These are phyloP conservation scores for Acronicta alni DNA, from an alignment of 2,888 invertebrate species.

Conservation along the genomic window DNA sequence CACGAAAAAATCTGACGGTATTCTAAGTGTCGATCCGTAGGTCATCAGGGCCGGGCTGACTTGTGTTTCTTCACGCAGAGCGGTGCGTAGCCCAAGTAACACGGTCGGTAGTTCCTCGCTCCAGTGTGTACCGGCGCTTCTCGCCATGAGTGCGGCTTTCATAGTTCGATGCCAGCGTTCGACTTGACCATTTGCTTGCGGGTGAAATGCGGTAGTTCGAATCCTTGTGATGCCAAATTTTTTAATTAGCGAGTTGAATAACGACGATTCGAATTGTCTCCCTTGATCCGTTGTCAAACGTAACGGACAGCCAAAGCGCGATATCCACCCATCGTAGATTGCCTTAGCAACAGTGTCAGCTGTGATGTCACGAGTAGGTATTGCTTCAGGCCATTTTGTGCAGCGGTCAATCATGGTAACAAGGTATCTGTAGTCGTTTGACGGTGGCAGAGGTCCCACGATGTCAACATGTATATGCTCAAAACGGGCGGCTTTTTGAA, in stretches of 20 bases:
- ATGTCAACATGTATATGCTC: constrained; percentile 16
- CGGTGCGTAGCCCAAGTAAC: neutral
- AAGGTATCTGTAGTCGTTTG: constrained; percentile 13
- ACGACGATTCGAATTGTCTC: too few species aligned
- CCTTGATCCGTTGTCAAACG: neutral
- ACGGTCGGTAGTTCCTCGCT: neutral
- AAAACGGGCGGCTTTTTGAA: neutral
- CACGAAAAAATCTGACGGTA: too few species aligned
- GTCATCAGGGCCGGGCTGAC: too few species aligned
- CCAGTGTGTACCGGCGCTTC: too few species aligned
- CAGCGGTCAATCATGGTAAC: constrained; percentile 18
- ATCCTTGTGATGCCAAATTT: constrained; percentile 4
- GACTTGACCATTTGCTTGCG: constrained; percentile 9
- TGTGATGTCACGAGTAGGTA: constrained; percentile 4
- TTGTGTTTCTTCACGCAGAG: neutral
- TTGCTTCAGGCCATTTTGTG: constrained; percentile 17
- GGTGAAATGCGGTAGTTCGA: neutral
- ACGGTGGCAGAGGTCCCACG: constrained; percentile 9
- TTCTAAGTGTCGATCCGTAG: too few species aligned
- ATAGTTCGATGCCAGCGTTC: constrained; percentile 6
- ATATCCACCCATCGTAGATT: constrained; percentile 9
- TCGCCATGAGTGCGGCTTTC: too few species aligned
- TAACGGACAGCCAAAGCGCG: constrained; percentile 13
- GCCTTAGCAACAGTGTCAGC: constrained; percentile 8
- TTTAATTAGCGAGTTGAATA: neutral